Evolutionary conservation across 2,113 vertebrate species (phyloP).

Genomic region (Silurus meridionalis): DNA sequence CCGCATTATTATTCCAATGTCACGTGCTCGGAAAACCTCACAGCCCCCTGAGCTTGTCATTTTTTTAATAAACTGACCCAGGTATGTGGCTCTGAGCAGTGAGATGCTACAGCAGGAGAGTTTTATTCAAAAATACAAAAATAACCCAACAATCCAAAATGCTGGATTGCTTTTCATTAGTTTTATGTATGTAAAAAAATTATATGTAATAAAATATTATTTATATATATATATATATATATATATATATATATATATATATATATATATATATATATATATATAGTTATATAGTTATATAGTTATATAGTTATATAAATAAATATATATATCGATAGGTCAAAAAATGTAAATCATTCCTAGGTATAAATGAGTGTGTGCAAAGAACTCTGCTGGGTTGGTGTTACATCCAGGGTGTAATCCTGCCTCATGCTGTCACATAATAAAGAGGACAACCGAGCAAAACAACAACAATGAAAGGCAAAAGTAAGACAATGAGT

Average conservation of each 20-base stretch:
- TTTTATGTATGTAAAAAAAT: neutral
- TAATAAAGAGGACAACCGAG: no score
- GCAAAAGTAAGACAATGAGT: no score
- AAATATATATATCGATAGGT: no score
- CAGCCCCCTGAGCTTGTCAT: neutral
- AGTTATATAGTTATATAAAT: no score
- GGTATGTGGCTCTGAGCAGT: neutral
- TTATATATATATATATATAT: no score
- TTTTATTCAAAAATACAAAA: neutral
- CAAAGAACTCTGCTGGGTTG: neutral
- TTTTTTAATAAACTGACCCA: neutral
- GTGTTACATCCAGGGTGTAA: neutral
- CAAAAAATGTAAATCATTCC: neutral
- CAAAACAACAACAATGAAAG: no score
- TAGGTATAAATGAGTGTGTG: neutral
- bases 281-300: no score
- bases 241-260: no score
- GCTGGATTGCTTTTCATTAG: neutral
- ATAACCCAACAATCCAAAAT: neutral
- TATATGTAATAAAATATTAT: no score
- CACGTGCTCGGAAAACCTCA: neutral
- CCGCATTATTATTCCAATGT: neutral
- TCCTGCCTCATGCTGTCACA: no score
- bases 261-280: no score
- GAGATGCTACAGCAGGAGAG: neutral